Base-by-base conservation (phyloP, 2,113 vertebrate genomes). In the Chloebia gouldiae region DNA sequence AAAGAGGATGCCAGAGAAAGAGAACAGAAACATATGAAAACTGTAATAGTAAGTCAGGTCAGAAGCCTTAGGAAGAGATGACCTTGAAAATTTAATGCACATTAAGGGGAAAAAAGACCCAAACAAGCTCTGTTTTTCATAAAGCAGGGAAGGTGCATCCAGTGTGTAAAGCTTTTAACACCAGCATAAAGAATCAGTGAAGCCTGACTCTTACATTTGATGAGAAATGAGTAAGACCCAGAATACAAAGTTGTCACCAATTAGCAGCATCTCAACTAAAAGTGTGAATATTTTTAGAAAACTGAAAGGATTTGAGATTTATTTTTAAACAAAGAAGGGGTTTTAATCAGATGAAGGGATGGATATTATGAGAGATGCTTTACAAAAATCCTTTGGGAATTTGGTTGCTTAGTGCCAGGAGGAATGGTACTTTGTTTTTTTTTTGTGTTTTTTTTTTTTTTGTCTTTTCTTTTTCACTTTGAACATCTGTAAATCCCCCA, bases 201-300 rank as follows among this genome's bases (percentile, higher is more conserved):
- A 95, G 91, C 71, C 39, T 78, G 84, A 93, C 77, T 94, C 51
- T 92, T 85, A 77, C 45, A 16, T 84, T 91, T 85, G 77, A 96
- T 77, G 56, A 81, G 78, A 69, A 92, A 89, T 63, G 71, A 82
- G 88, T 88, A 83, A 94, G 89, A 92, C 53, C 82, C 42, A 42
- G 92, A 92, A 81, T 85, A 92, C 93, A 94, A 92, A 96, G 88
- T 85, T 90, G 72, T 87, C 92, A 89, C 66, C 92, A 95, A 91
- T 97, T 95, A 96, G 78, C 68, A 83, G 64, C 65, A 91, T 69
- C 81, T 92, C 69, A 76, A n/a, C 69, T 69, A 75, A 76, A 92
- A 76, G 18, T 60, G 49, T 64, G 78, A 86, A 63, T 89, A 92
- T 92, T 92, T 96, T 96, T 86, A 87, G 87, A 91, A 95, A 90